phyloP scores from a whole-genome alignment of 1,140 invertebrate species.

The Drosophila arawakana region DNA sequence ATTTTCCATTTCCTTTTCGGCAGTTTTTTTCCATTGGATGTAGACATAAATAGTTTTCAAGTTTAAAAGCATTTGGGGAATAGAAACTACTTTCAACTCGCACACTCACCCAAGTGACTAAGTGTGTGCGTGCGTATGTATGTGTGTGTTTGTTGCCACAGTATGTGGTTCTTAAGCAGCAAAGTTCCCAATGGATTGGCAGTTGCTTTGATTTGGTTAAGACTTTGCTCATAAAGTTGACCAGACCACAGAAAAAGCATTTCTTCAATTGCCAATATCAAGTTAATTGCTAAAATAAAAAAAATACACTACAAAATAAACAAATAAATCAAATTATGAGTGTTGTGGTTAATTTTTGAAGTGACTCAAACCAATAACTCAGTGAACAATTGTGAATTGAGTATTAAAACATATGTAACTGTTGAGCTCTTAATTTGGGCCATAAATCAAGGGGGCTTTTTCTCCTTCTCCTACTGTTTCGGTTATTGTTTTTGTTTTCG shows the following conservation, averaged over 20 bases:
- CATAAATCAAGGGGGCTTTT: not conserved
- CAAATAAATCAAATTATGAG: conserved; percentile 16
- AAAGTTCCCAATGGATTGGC: conserved; percentile 17
- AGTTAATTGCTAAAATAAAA: conserved; percentile 8
- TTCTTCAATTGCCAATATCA: not conserved
- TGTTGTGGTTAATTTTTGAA: conserved; percentile 8
- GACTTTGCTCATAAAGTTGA: conserved; percentile 28
- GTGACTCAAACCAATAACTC: conserved; percentile 5
- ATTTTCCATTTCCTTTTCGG: conserved; percentile 4
- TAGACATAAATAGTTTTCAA: conserved; percentile 34
- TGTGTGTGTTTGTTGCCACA: conserved; percentile 14
- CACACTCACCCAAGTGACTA: conserved; percentile 1
- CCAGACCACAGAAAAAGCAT: conserved; percentile 3
- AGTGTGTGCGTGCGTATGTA: conserved; percentile 6
- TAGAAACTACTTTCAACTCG: conserved; percentile 32
- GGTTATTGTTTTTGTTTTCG: not conserved
- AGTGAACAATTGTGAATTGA: not conserved
- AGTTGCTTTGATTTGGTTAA: conserved; percentile 40
- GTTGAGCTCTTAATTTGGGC: not conserved
- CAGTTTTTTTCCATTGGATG: conserved; percentile 17
- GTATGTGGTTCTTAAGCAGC: conserved; percentile 16
- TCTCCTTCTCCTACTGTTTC: too few relatives aligned
- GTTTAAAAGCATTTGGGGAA: conserved; percentile 31
- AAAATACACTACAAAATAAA: not conserved
- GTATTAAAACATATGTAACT: not conserved